A percentile compares a stretch with the other conserved stretches of the same genome.
Conservation (phyloP, 2,888 invertebrate species). For the Eristalinus sepulchralis region DNA sequence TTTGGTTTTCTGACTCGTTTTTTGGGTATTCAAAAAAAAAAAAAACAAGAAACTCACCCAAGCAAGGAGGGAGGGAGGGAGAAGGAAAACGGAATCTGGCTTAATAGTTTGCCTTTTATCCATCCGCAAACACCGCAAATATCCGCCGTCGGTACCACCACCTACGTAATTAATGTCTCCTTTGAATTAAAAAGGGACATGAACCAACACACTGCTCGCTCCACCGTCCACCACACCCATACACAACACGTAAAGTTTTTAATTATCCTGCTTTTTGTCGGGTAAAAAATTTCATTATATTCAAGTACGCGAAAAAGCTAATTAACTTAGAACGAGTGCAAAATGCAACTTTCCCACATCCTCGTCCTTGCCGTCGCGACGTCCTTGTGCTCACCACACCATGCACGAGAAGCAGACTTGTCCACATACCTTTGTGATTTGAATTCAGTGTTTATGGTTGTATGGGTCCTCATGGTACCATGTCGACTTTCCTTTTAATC, state of each 20-base stretch:
- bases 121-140: conserved; percentile 56
- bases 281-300: conserved; percentile 66
- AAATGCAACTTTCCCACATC: conserved; percentile 57
- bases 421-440: conserved; percentile 23
- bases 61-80: conserved; percentile 30
- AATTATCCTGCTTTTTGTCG: conserved; percentile 65
- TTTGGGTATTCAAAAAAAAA: conserved; percentile 14
- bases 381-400: neutral
- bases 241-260: conserved; percentile 57
- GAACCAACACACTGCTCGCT: conserved; percentile 1
- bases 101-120: conserved; percentile 59
- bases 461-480: conserved; percentile 30
- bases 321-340: conserved; percentile 69
- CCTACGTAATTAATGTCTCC: conserved; percentile 62
- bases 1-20: conserved; percentile 12
- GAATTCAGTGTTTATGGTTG: conserved; percentile 16
- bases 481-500: conserved; percentile 68
- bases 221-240: neutral
- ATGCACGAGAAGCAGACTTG: neutral
- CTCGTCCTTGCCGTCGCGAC: neutral
- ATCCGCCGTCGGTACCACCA: conserved; percentile 38
- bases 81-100: conserved; percentile 35
- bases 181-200: conserved; percentile 25
- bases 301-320: conserved; percentile 67
- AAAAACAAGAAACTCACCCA: neutral